Base-by-base conservation (phyloP, 2,797 vertebrate species). In the Mycteria americana region DNA sequence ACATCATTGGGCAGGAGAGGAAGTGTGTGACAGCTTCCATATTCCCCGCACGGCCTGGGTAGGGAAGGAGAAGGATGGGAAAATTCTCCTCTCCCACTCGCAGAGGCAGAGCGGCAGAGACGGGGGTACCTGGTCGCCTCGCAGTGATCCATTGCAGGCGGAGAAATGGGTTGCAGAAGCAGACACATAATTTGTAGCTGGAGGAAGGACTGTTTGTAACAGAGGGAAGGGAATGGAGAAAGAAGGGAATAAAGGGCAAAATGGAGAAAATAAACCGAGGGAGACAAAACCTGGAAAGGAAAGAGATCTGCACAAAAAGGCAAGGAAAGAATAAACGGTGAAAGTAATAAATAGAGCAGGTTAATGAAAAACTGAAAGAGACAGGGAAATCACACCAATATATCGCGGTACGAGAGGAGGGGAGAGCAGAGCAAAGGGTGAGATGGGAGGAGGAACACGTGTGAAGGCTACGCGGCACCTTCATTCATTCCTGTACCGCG, bases 11-110 rank as follows among this genome's bases (percentile, higher is more conserved):
- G 94, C 94, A 91, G 93, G 45, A 95, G 92, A 92, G 78, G 90
- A 97, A 37, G 53, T 95, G 94, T 97, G 94, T 88, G 95, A 97
- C 90, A 94, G 88, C 17, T 82, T 57, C 94, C 94, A 87, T 72
- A 89, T 95, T 95, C 95, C 93, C 57, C 9, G 1, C 68, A 41
- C 1, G 0, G 80, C 21, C 82, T 2, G 5, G 35, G 31, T 2
- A 35, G 78, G 95, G 80, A 87, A 91, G 79, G 75, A 90, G 50
- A 39, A 86, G 76, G 45, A 74, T 1, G 3, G 85, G 85, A 10
- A 78, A 48, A 78, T 59, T n/a, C 93, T 81, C 27, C n/a, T 84
- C 67, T 89, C 56, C 78, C 75, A 4, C 33, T 54, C 1, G 1
- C 45, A 33, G 31, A 13, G 4, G 78, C 33, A 43, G 50, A 77